Evolutionary conservation across 2,113 vertebrate genomes (phyloP), one percentile per base, ranked within the genome.

Genomic region (Oryzias melastigma): DNA sequence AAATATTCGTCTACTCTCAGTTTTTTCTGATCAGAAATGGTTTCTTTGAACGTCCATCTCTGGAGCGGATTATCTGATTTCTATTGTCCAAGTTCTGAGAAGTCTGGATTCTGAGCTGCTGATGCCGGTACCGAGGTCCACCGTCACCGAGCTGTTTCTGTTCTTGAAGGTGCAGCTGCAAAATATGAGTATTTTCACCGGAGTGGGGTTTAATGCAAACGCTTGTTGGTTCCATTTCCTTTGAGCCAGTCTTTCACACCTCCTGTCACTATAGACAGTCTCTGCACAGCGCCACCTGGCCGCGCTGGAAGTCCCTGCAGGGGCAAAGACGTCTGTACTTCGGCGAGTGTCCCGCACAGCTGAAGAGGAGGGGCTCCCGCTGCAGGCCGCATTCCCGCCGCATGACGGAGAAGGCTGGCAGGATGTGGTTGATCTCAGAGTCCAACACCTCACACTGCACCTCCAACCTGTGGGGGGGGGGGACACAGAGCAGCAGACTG

Each of bases 201-300:
- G 12, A n/a, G 12, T 6, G 16, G 35, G 2, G 10, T 35, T 55
- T 42, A 55, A 51, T 65, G 48, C 62, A 5, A 72, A 43, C 15
- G 54, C 62, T 40, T 45, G 51, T 50, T 43, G 25, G 43, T 48
- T 65, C 40, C 14, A 2, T 3, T 45, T 54, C 24, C 18, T 44
- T 67, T 58, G 14, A n/a, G 18, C 48, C n/a, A n/a, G 50, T 54
- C 18, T 19, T 41, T 45, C 46, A 19, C 2, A 1, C 5, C n/a
- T 45, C 52, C 65, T 19, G n/a, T 56, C 50, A 75, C 93, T 94
- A 96, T 87, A 96, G 90, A 68, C 96, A 99, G 87, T 94, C 90
- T 82, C 74, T 90, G 90, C 97, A 99, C 85, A 99, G 86, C 17
- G 96, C 95, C 88, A 98, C 95, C 86, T 99, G 97, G 61, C 95